These are phyloP conservation scores for Gortyna flavago DNA, from an alignment of 2,888 invertebrate species.

Conservation along the genomic window DNA sequence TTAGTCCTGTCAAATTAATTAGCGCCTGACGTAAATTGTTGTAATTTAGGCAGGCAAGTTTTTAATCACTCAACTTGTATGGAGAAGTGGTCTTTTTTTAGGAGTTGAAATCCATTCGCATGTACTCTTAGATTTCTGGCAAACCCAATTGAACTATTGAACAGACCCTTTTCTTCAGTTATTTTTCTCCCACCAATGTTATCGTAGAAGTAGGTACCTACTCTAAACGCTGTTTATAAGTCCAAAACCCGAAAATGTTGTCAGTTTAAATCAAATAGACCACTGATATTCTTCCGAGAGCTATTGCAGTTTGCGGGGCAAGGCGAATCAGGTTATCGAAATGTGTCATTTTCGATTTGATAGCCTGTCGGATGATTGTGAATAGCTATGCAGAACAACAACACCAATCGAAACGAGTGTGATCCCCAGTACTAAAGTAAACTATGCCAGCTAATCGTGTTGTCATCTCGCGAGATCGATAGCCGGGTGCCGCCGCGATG, in stretches of 20 bases:
- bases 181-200: not conserved
- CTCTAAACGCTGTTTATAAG: not conserved
- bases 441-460: conserved; percentile 58
- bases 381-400: conserved; percentile 1
- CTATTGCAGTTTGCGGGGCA: not conserved
- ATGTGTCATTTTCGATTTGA: not conserved
- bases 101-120: not conserved
- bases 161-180: not conserved
- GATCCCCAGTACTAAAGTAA: conserved; percentile 47
- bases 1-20: too few relatives aligned
- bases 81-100: too few relatives aligned
- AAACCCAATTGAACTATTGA: not conserved
- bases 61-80: too few relatives aligned
- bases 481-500: conserved; percentile 78
- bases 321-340: not conserved
- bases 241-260: not conserved
- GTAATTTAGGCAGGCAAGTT: too few relatives aligned
- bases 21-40: too few relatives aligned
- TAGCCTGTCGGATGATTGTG: not conserved
- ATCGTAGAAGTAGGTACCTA: not conserved
- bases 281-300: not conserved
- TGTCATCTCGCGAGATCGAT: conserved; percentile 82
- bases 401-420: conserved; percentile 4
- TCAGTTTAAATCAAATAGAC: not conserved
- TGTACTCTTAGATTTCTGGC: not conserved